phyloP scores from a whole-genome alignment of 1,140 invertebrate genomes.

The Drosophila carrolli region DNA sequence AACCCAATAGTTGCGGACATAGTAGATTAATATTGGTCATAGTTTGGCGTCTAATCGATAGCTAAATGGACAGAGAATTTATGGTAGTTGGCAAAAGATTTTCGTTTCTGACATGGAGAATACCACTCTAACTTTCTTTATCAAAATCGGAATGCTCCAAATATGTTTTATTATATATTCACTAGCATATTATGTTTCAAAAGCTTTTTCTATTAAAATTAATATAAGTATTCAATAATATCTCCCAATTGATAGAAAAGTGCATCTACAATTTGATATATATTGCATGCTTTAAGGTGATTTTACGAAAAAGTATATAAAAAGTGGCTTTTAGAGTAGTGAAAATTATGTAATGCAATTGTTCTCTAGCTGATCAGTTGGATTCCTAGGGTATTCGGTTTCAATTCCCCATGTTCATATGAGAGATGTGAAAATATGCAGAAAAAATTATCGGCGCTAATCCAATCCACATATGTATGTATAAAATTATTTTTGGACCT shows the following conservation, averaged over 20 bases:
- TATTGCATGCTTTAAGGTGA: too few species aligned
- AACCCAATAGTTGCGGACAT: not conserved
- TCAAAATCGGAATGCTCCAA: too few species aligned
- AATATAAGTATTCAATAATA: too few species aligned
- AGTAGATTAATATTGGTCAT: conserved; percentile 15
- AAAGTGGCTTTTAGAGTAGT: too few species aligned
- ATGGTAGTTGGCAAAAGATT: not conserved
- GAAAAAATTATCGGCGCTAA: conserved; percentile 1
- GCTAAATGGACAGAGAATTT: not conserved
- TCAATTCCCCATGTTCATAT: not conserved
- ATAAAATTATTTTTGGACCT: conserved; percentile 2
- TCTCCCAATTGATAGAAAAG: too few species aligned
- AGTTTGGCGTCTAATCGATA: conserved; percentile 6
- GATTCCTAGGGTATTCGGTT: not conserved
- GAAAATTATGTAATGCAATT: too few species aligned
- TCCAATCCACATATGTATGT: too few species aligned
- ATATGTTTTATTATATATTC: too few species aligned
- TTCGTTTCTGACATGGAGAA: not conserved
- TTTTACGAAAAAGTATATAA: too few species aligned
- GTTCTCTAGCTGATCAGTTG: not conserved
- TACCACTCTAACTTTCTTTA: not conserved
- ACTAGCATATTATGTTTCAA: too few species aligned
- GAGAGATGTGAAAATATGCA: not conserved
- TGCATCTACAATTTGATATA: too few species aligned
- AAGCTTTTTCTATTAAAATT: too few species aligned